Evolutionary conservation across 2,797 vertebrate species (phyloP).

Genomic region (Mormyrus proboscirostris): DNA sequence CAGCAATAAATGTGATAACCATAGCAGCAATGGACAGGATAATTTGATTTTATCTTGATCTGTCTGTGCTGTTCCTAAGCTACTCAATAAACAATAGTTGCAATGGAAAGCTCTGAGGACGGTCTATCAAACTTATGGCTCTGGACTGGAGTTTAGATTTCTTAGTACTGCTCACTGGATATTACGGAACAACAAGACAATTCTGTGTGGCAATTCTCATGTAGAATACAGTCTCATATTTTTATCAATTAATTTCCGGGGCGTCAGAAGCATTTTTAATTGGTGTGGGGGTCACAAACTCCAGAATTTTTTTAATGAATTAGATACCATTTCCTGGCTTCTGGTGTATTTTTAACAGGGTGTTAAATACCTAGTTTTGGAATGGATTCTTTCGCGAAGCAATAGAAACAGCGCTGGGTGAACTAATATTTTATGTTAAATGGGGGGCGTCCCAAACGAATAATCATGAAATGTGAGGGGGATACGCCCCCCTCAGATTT

Average conservation of each 20-base stretch:
- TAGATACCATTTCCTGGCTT: no score
- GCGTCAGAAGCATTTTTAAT: no score
- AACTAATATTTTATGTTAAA: no score
- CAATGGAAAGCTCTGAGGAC: background rate
- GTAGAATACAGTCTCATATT: background rate
- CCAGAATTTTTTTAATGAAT: no score
- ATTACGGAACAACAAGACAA: background rate
- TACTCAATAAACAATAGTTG: background rate
- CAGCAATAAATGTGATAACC: background rate
- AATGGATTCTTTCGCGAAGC: no score
- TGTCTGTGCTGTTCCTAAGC: background rate
- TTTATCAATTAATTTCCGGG: background rate
- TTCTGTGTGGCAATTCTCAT: background rate
- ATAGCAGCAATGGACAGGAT: background rate
- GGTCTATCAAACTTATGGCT: background rate
- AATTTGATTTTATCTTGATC: background rate
- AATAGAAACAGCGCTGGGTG: no score
- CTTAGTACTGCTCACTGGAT: background rate
- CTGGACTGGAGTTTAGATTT: background rate
- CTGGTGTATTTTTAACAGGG: no score
- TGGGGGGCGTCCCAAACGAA: no score
- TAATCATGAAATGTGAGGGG: no score
- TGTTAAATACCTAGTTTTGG: no score
- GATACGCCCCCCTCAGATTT: no score
- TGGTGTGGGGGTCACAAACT: no score